Evolutionary conservation across 2,113 vertebrate species (phyloP).

Genomic region (Gobio gobio): DNA sequence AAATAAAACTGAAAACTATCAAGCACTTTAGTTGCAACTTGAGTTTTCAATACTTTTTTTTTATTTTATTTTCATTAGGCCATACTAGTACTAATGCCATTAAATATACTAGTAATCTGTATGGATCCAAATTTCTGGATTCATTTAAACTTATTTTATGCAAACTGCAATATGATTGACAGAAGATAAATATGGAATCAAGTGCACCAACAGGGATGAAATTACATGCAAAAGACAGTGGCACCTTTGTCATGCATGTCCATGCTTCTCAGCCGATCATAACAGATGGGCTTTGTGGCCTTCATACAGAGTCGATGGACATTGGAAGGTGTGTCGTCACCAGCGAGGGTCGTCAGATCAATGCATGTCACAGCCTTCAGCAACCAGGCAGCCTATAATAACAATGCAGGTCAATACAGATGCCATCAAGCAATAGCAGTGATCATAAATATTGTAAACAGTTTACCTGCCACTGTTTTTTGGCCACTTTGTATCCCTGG

Average conservation of each 20-base stretch:
- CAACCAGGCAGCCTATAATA: conserved; percentile 90
- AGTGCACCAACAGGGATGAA: not conserved
- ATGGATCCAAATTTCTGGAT: not conserved
- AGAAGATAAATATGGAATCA: not conserved
- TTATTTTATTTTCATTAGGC: too few relatives aligned
- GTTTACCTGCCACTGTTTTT: conserved; percentile 91
- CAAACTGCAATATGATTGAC: not conserved
- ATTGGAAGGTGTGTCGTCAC: conserved; percentile 90
- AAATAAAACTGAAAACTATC: too few relatives aligned
- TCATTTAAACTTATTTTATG: too few relatives aligned
- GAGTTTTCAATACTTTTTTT: too few relatives aligned
- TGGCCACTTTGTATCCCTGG: conserved; percentile 79
- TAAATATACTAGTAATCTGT: not conserved
- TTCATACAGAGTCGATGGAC: conserved; percentile 91
- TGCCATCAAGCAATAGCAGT: not conserved
- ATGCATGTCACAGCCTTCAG: conserved; percentile 91
- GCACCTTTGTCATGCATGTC: conserved; percentile 89
- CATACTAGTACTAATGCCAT: not conserved
- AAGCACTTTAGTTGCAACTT: not conserved
- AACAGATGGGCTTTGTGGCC: conserved; percentile 85
- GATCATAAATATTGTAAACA: not conserved
- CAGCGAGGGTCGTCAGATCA: conserved; percentile 92
- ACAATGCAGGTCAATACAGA: not conserved
- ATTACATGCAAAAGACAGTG: not conserved
- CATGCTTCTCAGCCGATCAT: conserved; percentile 84